Evolutionary conservation across 2,113 vertebrate genomes (phyloP).

Genomic region (Lota lota): DNA sequence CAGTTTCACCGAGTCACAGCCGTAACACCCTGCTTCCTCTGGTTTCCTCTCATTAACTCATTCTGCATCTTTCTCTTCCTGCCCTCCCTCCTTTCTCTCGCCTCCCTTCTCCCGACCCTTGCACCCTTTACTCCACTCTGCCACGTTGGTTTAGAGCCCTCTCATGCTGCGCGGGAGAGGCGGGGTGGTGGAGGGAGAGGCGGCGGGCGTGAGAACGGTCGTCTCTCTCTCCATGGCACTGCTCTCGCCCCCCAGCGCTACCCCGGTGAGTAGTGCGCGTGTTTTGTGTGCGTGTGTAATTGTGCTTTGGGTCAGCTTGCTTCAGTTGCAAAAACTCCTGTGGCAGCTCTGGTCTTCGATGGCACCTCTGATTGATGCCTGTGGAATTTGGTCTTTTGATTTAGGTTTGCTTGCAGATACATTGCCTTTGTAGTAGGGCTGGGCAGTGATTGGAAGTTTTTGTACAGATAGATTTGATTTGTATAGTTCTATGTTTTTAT

Average conservation of each 20-base stretch:
- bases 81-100: conserved; percentile 60
- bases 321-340: conserved; percentile 43
- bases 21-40: conserved; percentile 72
- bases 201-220: conserved; percentile 74
- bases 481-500: not conserved
- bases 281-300: conserved; percentile 37
- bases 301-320: conserved; percentile 45
- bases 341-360: conserved; percentile 42
- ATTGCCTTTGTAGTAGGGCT: no score
- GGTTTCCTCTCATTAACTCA: conserved; percentile 72
- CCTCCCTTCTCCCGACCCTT: conserved; percentile 46
- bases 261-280: conserved; percentile 77
- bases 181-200: conserved; percentile 80
- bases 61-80: conserved; percentile 70
- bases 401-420: not conserved
- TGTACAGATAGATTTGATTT: not conserved
- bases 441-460: not conserved
- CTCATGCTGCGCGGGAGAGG: conserved; percentile 79
- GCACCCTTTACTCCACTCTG: conserved; percentile 54
- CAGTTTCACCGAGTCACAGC: conserved; percentile 59
- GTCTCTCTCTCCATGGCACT: conserved; percentile 79
- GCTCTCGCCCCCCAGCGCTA: conserved; percentile 81
- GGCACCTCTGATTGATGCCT: no score
- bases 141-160: conserved; percentile 78
- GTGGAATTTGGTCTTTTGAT: no score